phyloP scores from a whole-genome alignment of 2,888 invertebrate species.

The Scelioninae gen. 1 region DNA sequence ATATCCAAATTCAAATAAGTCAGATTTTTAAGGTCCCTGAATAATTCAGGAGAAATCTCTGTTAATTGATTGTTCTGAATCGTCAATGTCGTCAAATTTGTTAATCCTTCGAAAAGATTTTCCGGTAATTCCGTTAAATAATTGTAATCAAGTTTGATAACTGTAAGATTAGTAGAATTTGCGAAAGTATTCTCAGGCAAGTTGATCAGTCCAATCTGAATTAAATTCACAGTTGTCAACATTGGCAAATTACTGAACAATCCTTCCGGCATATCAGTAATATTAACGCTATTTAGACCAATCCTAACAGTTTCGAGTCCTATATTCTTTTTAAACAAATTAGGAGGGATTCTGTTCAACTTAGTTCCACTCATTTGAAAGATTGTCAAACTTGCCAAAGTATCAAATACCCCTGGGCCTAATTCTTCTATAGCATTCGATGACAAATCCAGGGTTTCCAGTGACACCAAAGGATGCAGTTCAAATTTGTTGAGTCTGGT shows the following conservation, averaged over 20 bases:
- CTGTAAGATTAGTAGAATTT: slow-evolving; percentile 86
- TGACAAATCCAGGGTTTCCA: slow-evolving; percentile 87
- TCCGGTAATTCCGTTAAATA: no score
- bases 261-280: slow-evolving; percentile 86
- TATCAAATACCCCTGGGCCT: slow-evolving; percentile 87
- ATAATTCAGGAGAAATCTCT: no score
- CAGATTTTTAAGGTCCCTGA: no score
- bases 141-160: slow-evolving; percentile 85
- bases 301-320: slow-evolving; percentile 84
- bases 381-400: slow-evolving; percentile 85
- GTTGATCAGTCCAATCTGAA: slow-evolving; percentile 86
- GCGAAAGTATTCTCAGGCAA: slow-evolving; percentile 88
- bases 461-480: slow-evolving; percentile 87
- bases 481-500: slow-evolving; percentile 86
- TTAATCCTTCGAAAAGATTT: no score
- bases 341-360: slow-evolving; percentile 86
- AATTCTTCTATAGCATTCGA: slow-evolving; percentile 85
- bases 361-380: slow-evolving; percentile 10
- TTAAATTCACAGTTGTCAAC: slow-evolving; percentile 86
- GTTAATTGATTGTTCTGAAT: no score
- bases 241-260: slow-evolving; percentile 87
- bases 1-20: no score
- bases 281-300: slow-evolving; percentile 81
- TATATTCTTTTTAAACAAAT: slow-evolving; percentile 75
- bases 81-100: no score